These are phyloP conservation scores for Agelas oroides DNA, from an alignment of 37 sponge, comb jelly and placozoan species.

Conservation along the genomic window DNA sequence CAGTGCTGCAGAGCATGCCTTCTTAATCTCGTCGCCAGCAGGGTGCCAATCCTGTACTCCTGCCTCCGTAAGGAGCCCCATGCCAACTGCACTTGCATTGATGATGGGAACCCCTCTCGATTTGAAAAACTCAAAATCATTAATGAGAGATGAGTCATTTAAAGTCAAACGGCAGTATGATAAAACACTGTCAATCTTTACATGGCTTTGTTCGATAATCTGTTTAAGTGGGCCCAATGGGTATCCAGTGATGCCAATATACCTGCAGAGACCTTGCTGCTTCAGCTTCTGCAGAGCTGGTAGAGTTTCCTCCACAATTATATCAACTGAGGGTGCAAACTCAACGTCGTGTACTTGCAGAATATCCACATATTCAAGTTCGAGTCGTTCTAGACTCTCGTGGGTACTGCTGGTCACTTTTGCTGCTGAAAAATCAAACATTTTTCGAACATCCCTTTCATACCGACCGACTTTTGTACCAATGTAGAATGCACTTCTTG, in stretches of 20 bases:
- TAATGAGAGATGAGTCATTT: slow-evolving; percentile 76
- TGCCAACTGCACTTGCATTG: slow-evolving; percentile 91
- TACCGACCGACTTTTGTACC: slow-evolving; percentile 92
- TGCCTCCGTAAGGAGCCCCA: slow-evolving; percentile 82
- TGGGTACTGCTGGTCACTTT: slow-evolving; percentile 55
- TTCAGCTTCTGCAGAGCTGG: slow-evolving; percentile 89
- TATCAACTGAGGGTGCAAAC: slow-evolving; percentile 88
- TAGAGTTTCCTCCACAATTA: slow-evolving; percentile 80
- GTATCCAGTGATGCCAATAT: slow-evolving; percentile 96
- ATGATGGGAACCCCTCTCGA: slow-evolving; percentile 79
- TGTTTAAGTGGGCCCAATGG: slow-evolving; percentile 64
- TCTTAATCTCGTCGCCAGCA: slow-evolving; percentile 67
- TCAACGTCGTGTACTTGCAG: slow-evolving; percentile 94
- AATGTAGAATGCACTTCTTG: slow-evolving; percentile 74
- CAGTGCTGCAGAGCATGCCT: slow-evolving; percentile 75
- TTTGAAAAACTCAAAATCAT: slow-evolving; percentile 72
- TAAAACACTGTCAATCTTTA: slow-evolving; percentile 85
- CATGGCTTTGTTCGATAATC: slow-evolving; percentile 48
- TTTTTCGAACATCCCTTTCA: slow-evolving; percentile 50
- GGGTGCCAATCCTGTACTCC: slow-evolving; percentile 86
- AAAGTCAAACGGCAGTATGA: slow-evolving; percentile 85
- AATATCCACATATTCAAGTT: slow-evolving; percentile 83
- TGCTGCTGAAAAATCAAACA: slow-evolving; percentile 91
- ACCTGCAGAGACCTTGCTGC: slow-evolving; percentile 77
- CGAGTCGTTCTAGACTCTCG: slow-evolving; percentile 75